Evolutionary conservation across 2,888 invertebrate species (phyloP).

Genomic region (Aplocera efformata): DNA sequence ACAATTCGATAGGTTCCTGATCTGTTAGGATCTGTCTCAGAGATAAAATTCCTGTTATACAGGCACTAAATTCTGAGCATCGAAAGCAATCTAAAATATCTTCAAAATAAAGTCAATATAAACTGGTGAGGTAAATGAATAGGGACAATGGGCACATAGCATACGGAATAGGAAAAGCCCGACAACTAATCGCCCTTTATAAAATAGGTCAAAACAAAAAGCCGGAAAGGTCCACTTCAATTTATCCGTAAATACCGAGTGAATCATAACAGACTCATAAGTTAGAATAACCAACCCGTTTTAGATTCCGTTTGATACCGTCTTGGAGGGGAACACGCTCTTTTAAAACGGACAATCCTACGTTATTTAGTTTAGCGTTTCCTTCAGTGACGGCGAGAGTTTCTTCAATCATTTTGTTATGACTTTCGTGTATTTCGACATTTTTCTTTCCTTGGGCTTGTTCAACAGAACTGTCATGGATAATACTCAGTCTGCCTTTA

Average conservation of each 20-base stretch:
- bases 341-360: slow-evolving; percentile 22
- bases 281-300: slow-evolving; percentile 54
- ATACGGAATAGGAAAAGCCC: slow-evolving; percentile 5
- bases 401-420: slow-evolving; percentile 44
- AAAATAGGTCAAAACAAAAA: slow-evolving; percentile 9
- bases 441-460: slow-evolving; percentile 40
- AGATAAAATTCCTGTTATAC: no score
- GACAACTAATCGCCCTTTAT: slow-evolving; percentile 13
- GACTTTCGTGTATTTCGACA: slow-evolving; percentile 53
- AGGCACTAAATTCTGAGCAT: no score
- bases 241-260: slow-evolving; percentile 11
- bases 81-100: no score
- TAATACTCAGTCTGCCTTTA: slow-evolving; percentile 14
- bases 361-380: slow-evolving; percentile 29
- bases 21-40: no score
- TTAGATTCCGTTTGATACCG: slow-evolving; percentile 52
- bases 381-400: slow-evolving; percentile 22
- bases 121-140: no score
- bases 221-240: slow-evolving; percentile 7
- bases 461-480: slow-evolving; percentile 24
- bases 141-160: background rate
- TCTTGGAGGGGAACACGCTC: slow-evolving; percentile 34
- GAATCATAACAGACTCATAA: slow-evolving; percentile 12
- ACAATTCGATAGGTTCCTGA: no score
- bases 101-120: no score